Base-by-base conservation (phyloP, 2,113 vertebrate genomes). In the human region DNA sequence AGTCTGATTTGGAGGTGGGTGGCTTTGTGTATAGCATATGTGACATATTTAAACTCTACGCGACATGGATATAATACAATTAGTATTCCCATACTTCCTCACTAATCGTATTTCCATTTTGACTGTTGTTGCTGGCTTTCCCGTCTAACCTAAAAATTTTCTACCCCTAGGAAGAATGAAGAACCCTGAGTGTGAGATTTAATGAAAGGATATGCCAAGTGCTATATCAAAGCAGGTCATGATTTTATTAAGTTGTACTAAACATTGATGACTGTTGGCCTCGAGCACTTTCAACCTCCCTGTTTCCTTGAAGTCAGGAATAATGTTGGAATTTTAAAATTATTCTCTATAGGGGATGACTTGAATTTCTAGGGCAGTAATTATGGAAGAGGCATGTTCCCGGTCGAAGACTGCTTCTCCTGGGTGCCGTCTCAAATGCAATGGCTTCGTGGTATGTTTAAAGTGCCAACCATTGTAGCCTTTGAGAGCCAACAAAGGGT, bases 171-270 rank as follows among this genome's bases (percentile, higher is more conserved):
- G 55, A 86, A 68, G 30, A 75, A 59, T 38, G 50, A 59, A 57
- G 35, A 76, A 70, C 57, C 6, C 32, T 22, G 45, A 59, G 13
- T 55, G 32, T 93, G 66, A 81, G 35, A 48, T 48, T 93, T 95
- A 68, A 88, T 2, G 30, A 79, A 32, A 75, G 16, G 45, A 40
- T 55, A n/a, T n/a, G n/a, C 66, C 27, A 57, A 70, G 38, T 38
- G n/a, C n/a, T 27, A 0, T 78, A 40, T 78, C 68, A 86, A 83
- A 95, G 82, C 27, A 27, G 38, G 43, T 86, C n/a, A 27, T 35
- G 45, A 20, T 83, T 95, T 93, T 83, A 92, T n/a, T 68, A 91
- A 91, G 55, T 89, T 38, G 45, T 40, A 40, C 91, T 79, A 48
- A 64, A 87, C 38, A 48, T 2, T 40, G 89, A n/a, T 5, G 1